These are phyloP conservation scores for Eidolon dupreanum DNA, from an alignment of 2,797 vertebrate genomes.

Conservation along the genomic window DNA sequence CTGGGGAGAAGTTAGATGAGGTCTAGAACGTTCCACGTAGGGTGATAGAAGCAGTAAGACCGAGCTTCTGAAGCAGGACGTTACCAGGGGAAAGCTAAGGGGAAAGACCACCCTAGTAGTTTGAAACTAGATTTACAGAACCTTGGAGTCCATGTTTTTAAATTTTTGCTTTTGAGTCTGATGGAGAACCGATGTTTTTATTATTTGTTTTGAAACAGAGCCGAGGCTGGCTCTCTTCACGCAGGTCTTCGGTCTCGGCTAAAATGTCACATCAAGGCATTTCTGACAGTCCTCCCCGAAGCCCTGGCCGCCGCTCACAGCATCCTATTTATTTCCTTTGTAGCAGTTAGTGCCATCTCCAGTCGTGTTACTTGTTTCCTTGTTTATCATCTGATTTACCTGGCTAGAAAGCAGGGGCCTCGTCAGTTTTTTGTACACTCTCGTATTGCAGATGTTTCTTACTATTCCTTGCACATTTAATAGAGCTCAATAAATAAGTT, in stretches of 20 bases:
- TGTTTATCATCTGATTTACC: not conserved
- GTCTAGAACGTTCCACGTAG: not conserved
- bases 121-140: not conserved
- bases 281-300: not conserved
- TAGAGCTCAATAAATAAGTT: not conserved
- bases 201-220: not conserved
- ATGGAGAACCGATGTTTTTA: not conserved
- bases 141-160: not conserved
- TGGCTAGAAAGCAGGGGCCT: not conserved
- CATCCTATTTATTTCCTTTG: not conserved
- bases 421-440: not conserved
- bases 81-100: not conserved
- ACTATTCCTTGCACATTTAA: not conserved
- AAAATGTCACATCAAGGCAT: not conserved
- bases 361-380: not conserved
- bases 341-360: not conserved
- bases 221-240: not conserved
- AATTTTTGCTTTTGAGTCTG: slow-evolving; percentile 16
- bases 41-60: not conserved
- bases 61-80: not conserved
- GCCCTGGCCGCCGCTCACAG: not conserved
- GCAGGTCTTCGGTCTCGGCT: not conserved
- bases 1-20: not conserved
- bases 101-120: not conserved
- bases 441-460: not conserved